Percentiles rank a stretch among this genome's conserved stretches.
Evolutionary conservation across 2,113 vertebrate genomes (phyloP).

Genomic region (Sigmodon hispidus): DNA sequence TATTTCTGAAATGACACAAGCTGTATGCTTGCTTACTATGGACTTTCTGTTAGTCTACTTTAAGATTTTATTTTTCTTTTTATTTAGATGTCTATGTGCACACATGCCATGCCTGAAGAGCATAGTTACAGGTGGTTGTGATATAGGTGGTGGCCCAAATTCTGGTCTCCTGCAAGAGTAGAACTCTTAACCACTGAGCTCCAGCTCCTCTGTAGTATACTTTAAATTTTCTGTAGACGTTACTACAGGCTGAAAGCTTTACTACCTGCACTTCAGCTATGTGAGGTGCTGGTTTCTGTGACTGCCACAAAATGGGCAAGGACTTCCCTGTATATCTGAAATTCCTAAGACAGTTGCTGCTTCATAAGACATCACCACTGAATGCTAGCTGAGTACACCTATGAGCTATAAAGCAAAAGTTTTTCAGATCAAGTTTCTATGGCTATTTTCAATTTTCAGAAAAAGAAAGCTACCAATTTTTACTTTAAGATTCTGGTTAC

Average conservation of each 20-base stretch:
- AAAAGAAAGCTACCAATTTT: slow-evolving; percentile 9
- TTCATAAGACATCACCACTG: background rate
- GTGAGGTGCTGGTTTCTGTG: background rate
- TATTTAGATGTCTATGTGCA: background rate
- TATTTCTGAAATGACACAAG: background rate
- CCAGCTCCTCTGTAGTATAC: background rate
- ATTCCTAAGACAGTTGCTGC: background rate
- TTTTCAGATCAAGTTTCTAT: background rate
- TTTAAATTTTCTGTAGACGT: background rate
- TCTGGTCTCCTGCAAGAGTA: background rate
- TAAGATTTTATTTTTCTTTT: background rate
- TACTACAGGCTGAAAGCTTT: background rate
- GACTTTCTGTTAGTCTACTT: background rate
- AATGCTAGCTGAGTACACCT: background rate
- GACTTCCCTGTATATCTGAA: background rate
- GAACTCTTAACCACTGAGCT: background rate
- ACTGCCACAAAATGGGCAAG: background rate
- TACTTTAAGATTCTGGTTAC: slow-evolving; percentile 8
- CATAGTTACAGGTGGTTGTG: background rate
- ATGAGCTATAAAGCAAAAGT: background rate
- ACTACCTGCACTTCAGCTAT: background rate
- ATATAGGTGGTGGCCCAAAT: background rate
- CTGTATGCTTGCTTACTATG: background rate
- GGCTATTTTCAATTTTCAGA: slow-evolving; percentile 14
- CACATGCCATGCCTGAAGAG: background rate